Conservation (phyloP, 1,140 invertebrate species). For the Drosophila pruinosa region DNA sequence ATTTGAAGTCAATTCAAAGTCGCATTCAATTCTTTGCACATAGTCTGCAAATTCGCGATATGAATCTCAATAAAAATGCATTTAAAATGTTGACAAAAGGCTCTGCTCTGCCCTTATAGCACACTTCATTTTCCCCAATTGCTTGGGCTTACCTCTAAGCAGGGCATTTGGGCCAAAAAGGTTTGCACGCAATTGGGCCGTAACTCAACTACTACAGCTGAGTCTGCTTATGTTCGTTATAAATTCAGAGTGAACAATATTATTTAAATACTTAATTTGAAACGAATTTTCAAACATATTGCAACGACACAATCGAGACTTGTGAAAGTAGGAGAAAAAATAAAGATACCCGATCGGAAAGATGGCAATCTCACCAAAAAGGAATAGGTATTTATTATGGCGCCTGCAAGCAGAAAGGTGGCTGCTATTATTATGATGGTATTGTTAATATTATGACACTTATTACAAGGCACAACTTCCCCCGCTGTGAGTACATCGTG, state of each 20-base stretch:
- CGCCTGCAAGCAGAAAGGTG: neutral
- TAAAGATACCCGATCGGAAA: neutral
- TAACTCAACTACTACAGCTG: slow-evolving; percentile 69
- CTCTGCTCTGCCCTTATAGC: too few relatives aligned
- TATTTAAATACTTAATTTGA: slow-evolving; percentile 75
- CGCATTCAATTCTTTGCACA: slow-evolving; percentile 63
- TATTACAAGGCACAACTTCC: slow-evolving; percentile 22
- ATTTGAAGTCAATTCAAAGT: slow-evolving; percentile 81
- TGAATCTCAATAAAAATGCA: slow-evolving; percentile 83
- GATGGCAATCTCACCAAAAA: neutral
- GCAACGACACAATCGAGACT: slow-evolving; percentile 27
- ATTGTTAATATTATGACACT: slow-evolving; percentile 64
- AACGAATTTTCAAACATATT: slow-evolving; percentile 63
- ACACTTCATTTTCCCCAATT: slow-evolving; percentile 60
- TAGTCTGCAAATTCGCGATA: slow-evolving; percentile 70
- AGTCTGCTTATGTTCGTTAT: slow-evolving; percentile 52
- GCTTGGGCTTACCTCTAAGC: neutral
- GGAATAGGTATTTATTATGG: neutral
- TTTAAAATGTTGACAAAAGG: slow-evolving; percentile 82
- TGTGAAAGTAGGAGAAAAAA: neutral
- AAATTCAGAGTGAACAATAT: slow-evolving; percentile 49
- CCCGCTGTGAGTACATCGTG: slow-evolving; percentile 11
- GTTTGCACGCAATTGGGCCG: slow-evolving; percentile 69
- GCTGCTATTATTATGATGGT: slow-evolving; percentile 41
- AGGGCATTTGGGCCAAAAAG: slow-evolving; percentile 7